phyloP scores from a whole-genome alignment of 2,797 vertebrate species.

The Melanotaenia nigrans region DNA sequence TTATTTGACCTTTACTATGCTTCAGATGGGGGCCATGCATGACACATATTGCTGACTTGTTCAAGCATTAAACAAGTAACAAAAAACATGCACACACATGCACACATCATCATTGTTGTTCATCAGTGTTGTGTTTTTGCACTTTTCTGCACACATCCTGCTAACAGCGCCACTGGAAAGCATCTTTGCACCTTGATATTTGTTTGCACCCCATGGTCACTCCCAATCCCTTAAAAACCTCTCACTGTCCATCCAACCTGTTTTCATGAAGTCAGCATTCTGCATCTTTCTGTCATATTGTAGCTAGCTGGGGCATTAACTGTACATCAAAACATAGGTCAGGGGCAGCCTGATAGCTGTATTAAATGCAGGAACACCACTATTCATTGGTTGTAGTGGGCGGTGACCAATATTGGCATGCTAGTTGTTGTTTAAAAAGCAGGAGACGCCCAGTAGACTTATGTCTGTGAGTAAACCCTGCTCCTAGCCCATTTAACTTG shows the following conservation, averaged over 20 bases:
- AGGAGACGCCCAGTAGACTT: conserved; percentile 31
- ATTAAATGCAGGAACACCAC: conserved; percentile 25
- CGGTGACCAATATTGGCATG: conserved; percentile 52
- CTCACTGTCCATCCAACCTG: conserved; percentile 31
- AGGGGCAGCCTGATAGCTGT: conserved; percentile 50
- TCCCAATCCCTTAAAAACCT: neutral
- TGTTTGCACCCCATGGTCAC: conserved; percentile 6
- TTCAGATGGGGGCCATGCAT: conserved; percentile 63
- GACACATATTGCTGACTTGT: conserved; percentile 57
- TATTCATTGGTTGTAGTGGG: conserved; percentile 31
- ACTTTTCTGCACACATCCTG: neutral
- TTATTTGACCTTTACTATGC: conserved; percentile 59
- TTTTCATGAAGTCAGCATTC: conserved; percentile 35
- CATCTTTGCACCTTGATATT: conserved; percentile 41
- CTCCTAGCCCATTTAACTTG: conserved; percentile 29
- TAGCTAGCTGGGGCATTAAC: conserved; percentile 63
- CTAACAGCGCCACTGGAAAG: conserved; percentile 50
- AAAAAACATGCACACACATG: conserved; percentile 8
- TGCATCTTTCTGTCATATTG: conserved; percentile 32
- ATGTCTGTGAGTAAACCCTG: conserved; percentile 16
- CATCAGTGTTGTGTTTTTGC: conserved; percentile 38
- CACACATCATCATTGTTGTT: conserved; percentile 35
- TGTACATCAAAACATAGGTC: conserved; percentile 60
- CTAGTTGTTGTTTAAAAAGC: conserved; percentile 56
- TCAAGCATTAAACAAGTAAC: conserved; percentile 30